Base-by-base conservation (phyloP, 2,113 vertebrate genomes). In the Pachyramphus minor region DNA sequence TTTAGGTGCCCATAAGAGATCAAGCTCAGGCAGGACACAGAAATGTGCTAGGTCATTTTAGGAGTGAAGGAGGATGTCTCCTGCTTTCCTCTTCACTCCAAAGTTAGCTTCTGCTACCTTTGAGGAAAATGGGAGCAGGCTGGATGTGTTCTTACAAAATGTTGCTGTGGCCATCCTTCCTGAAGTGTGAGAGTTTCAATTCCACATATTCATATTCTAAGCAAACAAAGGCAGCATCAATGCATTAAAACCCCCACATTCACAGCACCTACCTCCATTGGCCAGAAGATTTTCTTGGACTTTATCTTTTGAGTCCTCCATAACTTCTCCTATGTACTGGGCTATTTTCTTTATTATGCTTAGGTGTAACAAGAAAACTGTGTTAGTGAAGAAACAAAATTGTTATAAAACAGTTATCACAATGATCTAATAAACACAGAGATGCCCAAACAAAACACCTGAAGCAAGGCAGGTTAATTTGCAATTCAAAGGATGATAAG, bases 241-340 rank as follows among this genome's bases (percentile, higher is more conserved):
- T 41, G 30, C 17, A 64, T 45, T 67, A 50, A 92, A 82, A 56
- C 3, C 1, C 2, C 9, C 62, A 84, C 37, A 71, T 68, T 72
- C 66, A 63, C 7, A 64, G 49, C 10, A 97, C 98, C 97, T 97
- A 99, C 99, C 99, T 98, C 99, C 98, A 53, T 98, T 99, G 81
- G 98, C 98, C 92, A 98, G 95, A 52, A 98, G 94, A 69, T 99
- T 99, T 97, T 99, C 99, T 88, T 98, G 97, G 55, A 98, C 97
- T 97, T 99, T 99, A 74, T 99, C 98, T 96, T 97, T 96, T n/a
- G 98, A 97, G 42, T 98, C 98, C 87, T 99, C 98, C 98, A 99
- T 98, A 91, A 99, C 98, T 77, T 99, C 99, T 93, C 97, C 98
- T 97, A 99, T 98, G 78, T 98, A 98, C 97, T 99, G 99, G 45